Percentiles rank a stretch among this genome's conserved stretches.
Conservation (phyloP, 2,797 vertebrate species). For the Brachyalestes nurse region DNA sequence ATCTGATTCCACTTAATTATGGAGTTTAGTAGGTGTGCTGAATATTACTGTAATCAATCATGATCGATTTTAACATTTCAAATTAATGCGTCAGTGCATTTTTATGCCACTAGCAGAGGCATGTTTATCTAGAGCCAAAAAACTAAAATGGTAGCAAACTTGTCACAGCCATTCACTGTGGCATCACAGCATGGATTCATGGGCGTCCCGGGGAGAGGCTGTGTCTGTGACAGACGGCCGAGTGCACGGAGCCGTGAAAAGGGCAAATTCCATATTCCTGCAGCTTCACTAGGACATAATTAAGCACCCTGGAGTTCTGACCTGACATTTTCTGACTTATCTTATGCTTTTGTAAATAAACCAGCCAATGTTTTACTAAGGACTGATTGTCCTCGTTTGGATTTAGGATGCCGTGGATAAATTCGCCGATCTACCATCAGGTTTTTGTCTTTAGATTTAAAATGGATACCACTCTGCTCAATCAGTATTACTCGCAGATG, state of each 20-base stretch:
- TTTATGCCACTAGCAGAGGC: constrained; percentile 18
- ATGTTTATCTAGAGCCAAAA: constrained; percentile 25
- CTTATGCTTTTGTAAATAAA: constrained; percentile 53
- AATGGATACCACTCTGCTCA: not conserved
- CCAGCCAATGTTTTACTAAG: constrained; percentile 31
- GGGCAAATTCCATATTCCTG: constrained; percentile 40
- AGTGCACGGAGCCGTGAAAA: constrained; percentile 42
- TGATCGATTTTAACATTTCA: not conserved
- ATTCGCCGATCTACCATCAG: not conserved
- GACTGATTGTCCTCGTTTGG: not conserved
- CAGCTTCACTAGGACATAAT: constrained; percentile 45
- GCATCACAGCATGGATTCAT: constrained; percentile 18
- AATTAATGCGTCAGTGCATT: constrained; percentile 10
- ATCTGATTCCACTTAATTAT: too few species aligned
- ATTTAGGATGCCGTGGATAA: not conserved
- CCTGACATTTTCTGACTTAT: constrained; percentile 71
- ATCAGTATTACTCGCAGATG: not conserved
- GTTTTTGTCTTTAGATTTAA: not conserved
- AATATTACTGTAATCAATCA: not conserved
- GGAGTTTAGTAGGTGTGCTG: not conserved
- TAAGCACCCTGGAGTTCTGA: constrained; percentile 65
- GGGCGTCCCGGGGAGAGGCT: constrained; percentile 6
- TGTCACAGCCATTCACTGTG: constrained; percentile 38
- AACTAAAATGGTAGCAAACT: constrained; percentile 24
- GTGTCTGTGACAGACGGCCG: constrained; percentile 27